Evolutionary conservation across 2,113 vertebrate genomes (phyloP), one percentile per base, ranked within the genome.

Genomic region (Pungitius pungitius): DNA sequence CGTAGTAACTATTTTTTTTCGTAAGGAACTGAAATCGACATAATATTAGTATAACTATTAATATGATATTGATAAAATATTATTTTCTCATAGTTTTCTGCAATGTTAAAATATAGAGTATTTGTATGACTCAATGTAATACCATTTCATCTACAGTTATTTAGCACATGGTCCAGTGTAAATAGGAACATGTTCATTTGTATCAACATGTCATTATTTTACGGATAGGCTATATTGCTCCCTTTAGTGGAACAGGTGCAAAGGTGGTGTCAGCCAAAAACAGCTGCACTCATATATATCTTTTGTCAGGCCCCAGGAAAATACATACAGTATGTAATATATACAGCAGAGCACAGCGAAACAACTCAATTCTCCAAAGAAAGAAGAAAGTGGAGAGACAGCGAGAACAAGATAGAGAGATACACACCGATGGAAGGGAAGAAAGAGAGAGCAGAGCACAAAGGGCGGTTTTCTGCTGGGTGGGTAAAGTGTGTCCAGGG

Each of bases 401-500:
- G 80, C 40, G 63, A 68, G 81, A 81, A 78, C 67, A 72, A 83
- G 78, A 85, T 62, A 87, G 78, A 86, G 83, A 83, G 75, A 60
- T 60, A 81, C 66, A 78, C 27, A 56, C 12, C 69, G 65, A 81
- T 60, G 69, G 64, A 77, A 52, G 42, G 56, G 74, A 52, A 61
- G 59, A 56, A 55, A 56, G 65, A 79, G 55, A 37, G 58, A 58
- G 45, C 47, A 45, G 75, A 24, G 71, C 77, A 87, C 82, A 89
- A 79, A 86, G 81, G 78, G 42, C 54, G 71, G 85, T 86, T 88
- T 92, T 89, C 74, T 88, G 82, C 85, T 89, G 85, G 82, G 70
- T 90, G 82, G 87, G 85, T 87, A 91, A 88, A 90, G 88, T 90
- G 89, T 89, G 89, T 88, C 89, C 90, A 88, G 86, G 83, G 88